Evolutionary conservation across 2,797 vertebrate genomes (phyloP).

Genomic region (Sebastes goodei): DNA sequence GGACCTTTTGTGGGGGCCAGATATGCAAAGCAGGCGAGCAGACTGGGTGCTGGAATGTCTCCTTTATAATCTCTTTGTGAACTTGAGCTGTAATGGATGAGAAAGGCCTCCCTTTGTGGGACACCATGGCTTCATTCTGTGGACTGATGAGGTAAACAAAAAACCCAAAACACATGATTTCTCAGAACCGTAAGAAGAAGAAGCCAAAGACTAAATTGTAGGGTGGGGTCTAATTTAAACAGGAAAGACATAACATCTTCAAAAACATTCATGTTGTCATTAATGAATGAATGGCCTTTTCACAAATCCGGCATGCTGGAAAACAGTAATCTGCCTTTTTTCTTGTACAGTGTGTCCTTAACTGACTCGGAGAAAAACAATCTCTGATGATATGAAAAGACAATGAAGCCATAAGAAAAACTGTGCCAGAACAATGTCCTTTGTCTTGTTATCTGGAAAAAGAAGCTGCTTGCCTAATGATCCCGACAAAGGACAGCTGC

Average conservation of each 20-base stretch:
- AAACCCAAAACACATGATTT: background rate
- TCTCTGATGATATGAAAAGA: slow-evolving; percentile 33
- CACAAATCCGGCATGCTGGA: background rate
- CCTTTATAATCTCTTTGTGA: slow-evolving; percentile 50
- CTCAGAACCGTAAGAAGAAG: background rate
- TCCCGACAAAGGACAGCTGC: slow-evolving; percentile 19
- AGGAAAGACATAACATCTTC: background rate
- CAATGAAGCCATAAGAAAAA: slow-evolving; percentile 48
- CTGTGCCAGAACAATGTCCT: slow-evolving; percentile 55
- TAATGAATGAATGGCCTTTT: background rate
- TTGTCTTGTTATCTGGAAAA: slow-evolving; percentile 49
- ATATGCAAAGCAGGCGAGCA: slow-evolving; percentile 32
- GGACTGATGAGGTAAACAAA: background rate
- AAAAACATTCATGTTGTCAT: background rate
- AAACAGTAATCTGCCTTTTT: background rate
- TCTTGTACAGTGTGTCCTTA: background rate
- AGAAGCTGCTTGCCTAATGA: slow-evolving; percentile 37
- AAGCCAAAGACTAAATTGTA: background rate
- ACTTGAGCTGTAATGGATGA: slow-evolving; percentile 22
- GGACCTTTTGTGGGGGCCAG: background rate
- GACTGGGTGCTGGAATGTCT: slow-evolving; percentile 38
- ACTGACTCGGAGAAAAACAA: slow-evolving; percentile 34
- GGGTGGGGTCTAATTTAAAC: background rate
- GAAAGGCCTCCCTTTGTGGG: slow-evolving; percentile 12
- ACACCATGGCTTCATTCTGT: slow-evolving; percentile 2